These are phyloP conservation scores for Graptemys geographica DNA, from an alignment of 2,797 vertebrate genomes.

Conservation along the genomic window DNA sequence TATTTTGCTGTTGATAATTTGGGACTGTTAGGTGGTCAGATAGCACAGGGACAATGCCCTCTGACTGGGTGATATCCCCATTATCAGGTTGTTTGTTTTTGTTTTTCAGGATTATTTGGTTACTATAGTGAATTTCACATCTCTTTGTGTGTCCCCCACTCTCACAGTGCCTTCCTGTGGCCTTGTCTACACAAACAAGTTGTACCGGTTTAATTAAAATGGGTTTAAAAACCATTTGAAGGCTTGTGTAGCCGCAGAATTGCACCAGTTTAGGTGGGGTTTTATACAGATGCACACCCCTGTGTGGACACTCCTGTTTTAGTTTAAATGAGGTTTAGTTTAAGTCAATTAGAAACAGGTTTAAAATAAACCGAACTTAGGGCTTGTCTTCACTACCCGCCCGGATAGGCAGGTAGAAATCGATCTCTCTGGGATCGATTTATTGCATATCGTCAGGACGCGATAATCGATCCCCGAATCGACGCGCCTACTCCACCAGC, in stretches of 20 bases:
- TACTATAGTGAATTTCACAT: neutral
- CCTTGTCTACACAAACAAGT: neutral
- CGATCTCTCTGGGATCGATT: too few relatives aligned
- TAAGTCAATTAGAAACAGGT: neutral
- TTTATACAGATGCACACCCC: too few relatives aligned
- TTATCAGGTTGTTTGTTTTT: neutral
- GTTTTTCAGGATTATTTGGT: neutral
- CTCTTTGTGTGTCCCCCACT: neutral
- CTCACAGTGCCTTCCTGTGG: neutral
- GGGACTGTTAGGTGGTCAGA: neutral
- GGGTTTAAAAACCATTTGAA: neutral
- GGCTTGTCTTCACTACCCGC: too few relatives aligned
- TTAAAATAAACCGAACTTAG: neutral
- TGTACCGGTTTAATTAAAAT: neutral
- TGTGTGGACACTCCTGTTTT: too few relatives aligned
- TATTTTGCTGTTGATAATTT: neutral
- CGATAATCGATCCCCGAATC: too few relatives aligned
- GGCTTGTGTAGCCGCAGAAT: neutral
- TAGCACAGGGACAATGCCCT: neutral
- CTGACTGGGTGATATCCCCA: neutral
- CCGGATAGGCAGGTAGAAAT: too few relatives aligned
- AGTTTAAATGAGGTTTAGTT: neutral
- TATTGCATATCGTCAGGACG: too few relatives aligned
- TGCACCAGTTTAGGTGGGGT: neutral
- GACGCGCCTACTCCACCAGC: too few relatives aligned